phyloP scores from a whole-genome alignment of 2,888 invertebrate species.

The Spilosoma lubricipeda region DNA sequence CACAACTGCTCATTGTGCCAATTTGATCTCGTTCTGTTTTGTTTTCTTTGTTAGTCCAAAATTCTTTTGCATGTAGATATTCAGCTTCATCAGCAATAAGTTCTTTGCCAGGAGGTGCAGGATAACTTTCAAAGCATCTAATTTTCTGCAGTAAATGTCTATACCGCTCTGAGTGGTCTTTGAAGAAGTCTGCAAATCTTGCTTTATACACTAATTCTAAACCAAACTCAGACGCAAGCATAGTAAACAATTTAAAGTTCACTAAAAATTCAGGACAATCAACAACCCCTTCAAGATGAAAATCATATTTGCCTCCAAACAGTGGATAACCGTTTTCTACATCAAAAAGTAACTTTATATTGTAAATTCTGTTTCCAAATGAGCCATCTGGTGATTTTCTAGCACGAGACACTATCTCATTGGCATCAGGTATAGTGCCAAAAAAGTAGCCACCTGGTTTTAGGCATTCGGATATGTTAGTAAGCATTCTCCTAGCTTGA shows the following conservation, averaged over 20 bases:
- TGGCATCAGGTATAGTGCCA: conserved; percentile 97
- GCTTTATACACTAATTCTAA: conserved; percentile 89
- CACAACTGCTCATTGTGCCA: conserved; percentile 94
- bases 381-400: conserved; percentile 84
- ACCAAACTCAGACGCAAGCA: conserved; percentile 90
- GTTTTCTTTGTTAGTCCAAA: conserved; percentile 76
- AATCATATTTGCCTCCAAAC: conserved; percentile 98
- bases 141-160: conserved; percentile 90
- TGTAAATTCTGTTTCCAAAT: conserved; percentile 93
- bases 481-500: conserved; percentile 96
- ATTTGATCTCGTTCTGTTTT: conserved; percentile 78
- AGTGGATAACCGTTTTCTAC: conserved; percentile 89
- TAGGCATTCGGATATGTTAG: conserved; percentile 96
- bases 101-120: conserved; percentile 85
- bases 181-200: conserved; percentile 93
- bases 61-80: conserved; percentile 90
- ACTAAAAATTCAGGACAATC: conserved; percentile 99
- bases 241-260: conserved; percentile 94
- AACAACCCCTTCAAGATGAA: conserved; percentile 97
- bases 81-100: conserved; percentile 88
- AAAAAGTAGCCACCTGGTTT: conserved; percentile 97
- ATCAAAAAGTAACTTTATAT: conserved; percentile 90
- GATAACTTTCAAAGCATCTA: conserved; percentile 93
- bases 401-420: conserved; percentile 94
- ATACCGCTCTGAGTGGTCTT: conserved; percentile 83